Evolutionary conservation across 2,113 vertebrate genomes (phyloP).

Genomic region (Carettochelys insculpta): DNA sequence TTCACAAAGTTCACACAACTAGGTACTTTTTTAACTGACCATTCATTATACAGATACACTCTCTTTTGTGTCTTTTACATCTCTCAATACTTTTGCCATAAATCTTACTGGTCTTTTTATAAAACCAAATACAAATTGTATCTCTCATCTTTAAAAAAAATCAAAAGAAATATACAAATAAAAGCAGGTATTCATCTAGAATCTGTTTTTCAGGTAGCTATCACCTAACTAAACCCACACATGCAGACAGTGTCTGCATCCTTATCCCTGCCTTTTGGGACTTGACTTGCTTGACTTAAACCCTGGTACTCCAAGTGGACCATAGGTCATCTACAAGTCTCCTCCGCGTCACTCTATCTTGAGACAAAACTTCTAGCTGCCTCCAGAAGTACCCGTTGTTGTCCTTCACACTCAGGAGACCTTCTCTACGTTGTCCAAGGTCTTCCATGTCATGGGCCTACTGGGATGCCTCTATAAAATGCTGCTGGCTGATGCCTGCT

Average conservation of each 20-base stretch:
- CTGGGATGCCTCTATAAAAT: not conserved
- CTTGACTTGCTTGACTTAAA: no score
- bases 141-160: not conserved
- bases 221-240: not conserved
- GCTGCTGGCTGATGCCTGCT: not conserved
- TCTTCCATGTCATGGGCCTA: no score
- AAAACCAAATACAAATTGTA: not conserved
- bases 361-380: no score
- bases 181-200: not conserved
- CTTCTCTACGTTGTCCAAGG: no score
- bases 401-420: no score
- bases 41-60: fast-evolving
- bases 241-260: not conserved
- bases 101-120: not conserved
- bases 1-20: not conserved
- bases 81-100: not conserved
- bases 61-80: not conserved
- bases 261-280: not conserved
- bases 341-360: no score
- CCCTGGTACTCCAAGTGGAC: no score
- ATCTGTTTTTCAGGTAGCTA: not conserved
- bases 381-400: no score
- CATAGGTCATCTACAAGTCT: no score
- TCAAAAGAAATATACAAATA: not conserved
- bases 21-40: fast-evolving